Evolutionary conservation across 2,888 invertebrate genomes (phyloP), one percentile per base, ranked within the genome.

Genomic region (Callimorpha dominula): DNA sequence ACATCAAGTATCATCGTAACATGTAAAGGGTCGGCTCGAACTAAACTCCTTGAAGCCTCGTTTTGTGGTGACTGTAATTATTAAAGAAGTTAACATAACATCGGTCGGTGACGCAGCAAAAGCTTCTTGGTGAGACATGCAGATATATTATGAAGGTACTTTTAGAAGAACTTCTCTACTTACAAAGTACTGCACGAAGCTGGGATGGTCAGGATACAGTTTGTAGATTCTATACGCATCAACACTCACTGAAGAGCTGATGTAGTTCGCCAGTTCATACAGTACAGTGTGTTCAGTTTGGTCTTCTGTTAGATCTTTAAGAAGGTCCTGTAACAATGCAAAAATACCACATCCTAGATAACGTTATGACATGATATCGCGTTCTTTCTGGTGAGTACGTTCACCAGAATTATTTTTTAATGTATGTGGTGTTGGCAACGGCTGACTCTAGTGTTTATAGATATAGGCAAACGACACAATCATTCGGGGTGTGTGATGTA

Each of bases 181-280:
- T 9, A 80, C 76, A 50, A 90, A 89, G 69, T 81, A 89, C 76
- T 91, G 89, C 4, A 91, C 86, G 43, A 81, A 88, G n/a, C 70
- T 81, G 0, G 88, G 82, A 68, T 90, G 86, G 9, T 91, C 90
- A 0, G 88, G 86, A 52, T 81, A 88, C n/a, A 92, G 70, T 75
- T 92, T 91, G 75, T 85, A 93, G 1, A 93, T 83, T 60, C 96
- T 96, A 88, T 96, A 97, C 0, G 97, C 97, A 84, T 97, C 97
- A 0, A 97, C 97, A 50, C 96, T 96, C 0, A 97, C 96, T 0
- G 97, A 97, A 17, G 96, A 95, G 43, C 96, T 96, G 68, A 97
- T 97, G 86, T 97, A 97, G 68, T 94, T 95, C 0, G 97, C 96
- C 57, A 98, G 89, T 89, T 97, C 97, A 94, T 96, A 96, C 40